Conservation (phyloP, 2,888 invertebrate species). For the Macrophya alboannulata region DNA sequence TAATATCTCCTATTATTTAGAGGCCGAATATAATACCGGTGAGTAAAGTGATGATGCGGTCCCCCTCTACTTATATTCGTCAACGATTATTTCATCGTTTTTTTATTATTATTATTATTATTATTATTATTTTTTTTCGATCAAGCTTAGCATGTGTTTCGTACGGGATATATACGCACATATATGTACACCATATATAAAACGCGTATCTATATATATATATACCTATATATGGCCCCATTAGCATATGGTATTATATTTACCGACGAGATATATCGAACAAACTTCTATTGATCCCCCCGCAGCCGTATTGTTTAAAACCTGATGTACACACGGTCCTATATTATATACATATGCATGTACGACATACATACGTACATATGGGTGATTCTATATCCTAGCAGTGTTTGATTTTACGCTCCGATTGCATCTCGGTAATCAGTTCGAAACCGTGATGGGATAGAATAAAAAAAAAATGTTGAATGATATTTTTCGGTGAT, state of each 20-base stretch:
- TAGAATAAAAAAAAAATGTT: neutral
- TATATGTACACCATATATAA: neutral
- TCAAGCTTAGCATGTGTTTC: slow-evolving; percentile 8
- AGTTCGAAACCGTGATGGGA: neutral
- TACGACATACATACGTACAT: neutral
- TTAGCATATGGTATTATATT: slow-evolving; percentile 77
- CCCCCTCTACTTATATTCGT: neutral
- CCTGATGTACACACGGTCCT: neutral
- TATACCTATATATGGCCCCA: slow-evolving; percentile 57
- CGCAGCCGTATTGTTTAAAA: slow-evolving; percentile 17
- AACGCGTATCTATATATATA: neutral
- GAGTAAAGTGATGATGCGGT: slow-evolving; percentile 35
- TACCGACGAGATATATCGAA: slow-evolving; percentile 59
- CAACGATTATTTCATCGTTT: slow-evolving; percentile 1
- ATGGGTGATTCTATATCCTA: neutral
- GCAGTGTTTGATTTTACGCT: slow-evolving; percentile 20
- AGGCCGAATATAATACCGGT: slow-evolving; percentile 34
- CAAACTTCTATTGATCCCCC: slow-evolving; percentile 49
- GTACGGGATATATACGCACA: neutral
- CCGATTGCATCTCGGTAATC: neutral
- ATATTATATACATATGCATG: neutral
- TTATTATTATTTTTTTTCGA: neutral
- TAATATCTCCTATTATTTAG: slow-evolving; percentile 52
- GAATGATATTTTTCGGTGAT: neutral
- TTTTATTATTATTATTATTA: neutral